These are phyloP conservation scores for Silurus asotus DNA, from an alignment of 2,113 vertebrate genomes.

Conservation along the genomic window DNA sequence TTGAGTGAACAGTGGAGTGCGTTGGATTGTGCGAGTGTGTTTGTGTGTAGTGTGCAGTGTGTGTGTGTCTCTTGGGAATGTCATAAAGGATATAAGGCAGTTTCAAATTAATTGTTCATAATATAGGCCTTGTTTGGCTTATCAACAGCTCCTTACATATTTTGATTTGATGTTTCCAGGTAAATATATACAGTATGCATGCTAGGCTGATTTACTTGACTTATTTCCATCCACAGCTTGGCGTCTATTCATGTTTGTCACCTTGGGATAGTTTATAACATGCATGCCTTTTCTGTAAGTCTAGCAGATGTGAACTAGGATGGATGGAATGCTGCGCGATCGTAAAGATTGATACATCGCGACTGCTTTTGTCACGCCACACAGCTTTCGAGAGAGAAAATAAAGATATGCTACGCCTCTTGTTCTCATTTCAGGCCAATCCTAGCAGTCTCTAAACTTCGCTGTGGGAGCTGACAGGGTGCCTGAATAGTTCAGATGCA, in stretches of 20 bases:
- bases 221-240: background rate
- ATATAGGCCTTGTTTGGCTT: background rate
- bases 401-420: background rate
- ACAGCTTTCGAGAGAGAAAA: background rate
- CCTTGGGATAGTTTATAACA: background rate
- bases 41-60: background rate
- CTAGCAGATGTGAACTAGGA: background rate
- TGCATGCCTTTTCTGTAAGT: background rate
- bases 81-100: background rate
- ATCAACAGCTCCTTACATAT: background rate
- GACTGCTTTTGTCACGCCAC: background rate
- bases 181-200: background rate
- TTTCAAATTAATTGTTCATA: conserved; percentile 1
- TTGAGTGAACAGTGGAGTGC: conserved; percentile 13
- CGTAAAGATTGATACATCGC: background rate
- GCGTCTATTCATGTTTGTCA: background rate
- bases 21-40: background rate
- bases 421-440: conserved; percentile 16
- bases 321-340: background rate
- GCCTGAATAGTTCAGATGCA: background rate
- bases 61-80: background rate
- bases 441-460: conserved; percentile 4
- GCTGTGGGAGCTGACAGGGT: background rate
- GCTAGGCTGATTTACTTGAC: background rate
- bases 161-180: background rate